phyloP scores from a whole-genome alignment of 2,888 invertebrate species.

The Tenthredo amoena region DNA sequence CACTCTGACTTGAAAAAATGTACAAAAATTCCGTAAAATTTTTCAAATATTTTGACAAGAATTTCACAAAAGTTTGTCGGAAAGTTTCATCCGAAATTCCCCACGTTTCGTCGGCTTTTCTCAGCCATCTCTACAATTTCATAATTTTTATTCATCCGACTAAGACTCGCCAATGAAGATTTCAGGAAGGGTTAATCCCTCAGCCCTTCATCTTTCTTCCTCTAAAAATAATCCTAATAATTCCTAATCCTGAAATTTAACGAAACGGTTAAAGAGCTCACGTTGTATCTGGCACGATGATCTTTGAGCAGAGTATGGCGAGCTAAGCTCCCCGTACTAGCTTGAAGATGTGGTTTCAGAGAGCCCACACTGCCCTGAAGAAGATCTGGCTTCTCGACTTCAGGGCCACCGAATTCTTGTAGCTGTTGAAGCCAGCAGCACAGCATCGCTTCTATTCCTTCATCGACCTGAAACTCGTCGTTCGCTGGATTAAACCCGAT shows the following conservation, averaged over 20 bases:
- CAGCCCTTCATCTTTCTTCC: neutral
- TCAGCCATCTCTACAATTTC: neutral
- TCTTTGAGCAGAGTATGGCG: conserved; percentile 83
- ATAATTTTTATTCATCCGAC: neutral
- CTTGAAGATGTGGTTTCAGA: conserved; percentile 76
- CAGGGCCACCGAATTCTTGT: conserved; percentile 91
- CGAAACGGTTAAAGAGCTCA: conserved; percentile 78
- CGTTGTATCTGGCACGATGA: conserved; percentile 91
- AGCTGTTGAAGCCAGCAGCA: conserved; percentile 92
- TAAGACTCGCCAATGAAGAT: neutral
- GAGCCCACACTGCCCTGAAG: conserved; percentile 88
- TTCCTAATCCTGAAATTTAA: conserved; percentile 4
- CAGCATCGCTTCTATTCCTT: conserved; percentile 92
- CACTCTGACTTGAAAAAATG: too few relatives aligned
- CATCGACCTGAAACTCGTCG: conserved; percentile 82
- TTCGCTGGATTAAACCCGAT: neutral
- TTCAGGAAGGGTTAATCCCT: neutral
- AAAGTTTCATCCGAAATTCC: too few relatives aligned
- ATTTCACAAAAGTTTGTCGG: too few relatives aligned
- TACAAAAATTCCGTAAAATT: too few relatives aligned
- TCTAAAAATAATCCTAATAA: neutral
- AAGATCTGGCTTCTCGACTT: conserved; percentile 91
- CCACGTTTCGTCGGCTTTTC: too few relatives aligned
- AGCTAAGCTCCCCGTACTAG: conserved; percentile 81
- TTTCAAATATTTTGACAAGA: too few relatives aligned